Percentiles rank a stretch among this genome's conserved stretches.
Evolutionary conservation across 2,113 vertebrate genomes (phyloP).

Genomic region (Anoplopoma fimbria): DNA sequence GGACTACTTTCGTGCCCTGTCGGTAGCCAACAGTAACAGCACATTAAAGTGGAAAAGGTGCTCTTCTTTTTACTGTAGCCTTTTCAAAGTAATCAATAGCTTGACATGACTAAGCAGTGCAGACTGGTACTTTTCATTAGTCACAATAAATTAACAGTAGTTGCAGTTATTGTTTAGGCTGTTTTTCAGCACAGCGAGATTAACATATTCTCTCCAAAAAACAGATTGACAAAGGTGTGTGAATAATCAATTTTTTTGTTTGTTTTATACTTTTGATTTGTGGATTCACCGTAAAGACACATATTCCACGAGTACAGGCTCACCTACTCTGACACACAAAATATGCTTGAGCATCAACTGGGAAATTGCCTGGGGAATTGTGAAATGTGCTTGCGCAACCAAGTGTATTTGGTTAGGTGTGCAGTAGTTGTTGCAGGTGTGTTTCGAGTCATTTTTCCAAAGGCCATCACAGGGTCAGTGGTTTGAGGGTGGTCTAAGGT

Average conservation of each 20-base stretch:
- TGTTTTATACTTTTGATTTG: not conserved
- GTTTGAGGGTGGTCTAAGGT: constrained; percentile 69
- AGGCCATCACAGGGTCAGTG: constrained; percentile 74
- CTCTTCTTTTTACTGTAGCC: constrained; percentile 23
- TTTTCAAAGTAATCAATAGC: constrained; percentile 31
- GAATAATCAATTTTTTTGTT: constrained; percentile 2
- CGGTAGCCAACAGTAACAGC: constrained; percentile 54
- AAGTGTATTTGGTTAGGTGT: constrained; percentile 72
- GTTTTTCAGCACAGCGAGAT: not conserved
- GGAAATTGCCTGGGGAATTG: constrained; percentile 1
- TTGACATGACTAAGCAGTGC: constrained; percentile 10
- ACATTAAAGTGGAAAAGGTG: constrained; percentile 28
- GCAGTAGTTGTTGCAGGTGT: constrained; percentile 25
- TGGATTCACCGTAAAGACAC: constrained; percentile 6
- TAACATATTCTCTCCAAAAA: not conserved
- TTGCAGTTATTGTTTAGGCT: not conserved
- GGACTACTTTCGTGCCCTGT: constrained; percentile 56
- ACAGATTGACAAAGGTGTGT: not conserved
- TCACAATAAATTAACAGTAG: constrained; percentile 14
- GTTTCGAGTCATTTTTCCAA: constrained; percentile 40
- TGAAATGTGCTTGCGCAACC: constrained; percentile 19
- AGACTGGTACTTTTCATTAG: not conserved
- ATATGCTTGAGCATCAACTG: constrained; percentile 30
- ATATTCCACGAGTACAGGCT: not conserved
- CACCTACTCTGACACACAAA: constrained; percentile 4